Conservation (phyloP, 2,888 invertebrate species). For the Hydraecia micacea region DNA sequence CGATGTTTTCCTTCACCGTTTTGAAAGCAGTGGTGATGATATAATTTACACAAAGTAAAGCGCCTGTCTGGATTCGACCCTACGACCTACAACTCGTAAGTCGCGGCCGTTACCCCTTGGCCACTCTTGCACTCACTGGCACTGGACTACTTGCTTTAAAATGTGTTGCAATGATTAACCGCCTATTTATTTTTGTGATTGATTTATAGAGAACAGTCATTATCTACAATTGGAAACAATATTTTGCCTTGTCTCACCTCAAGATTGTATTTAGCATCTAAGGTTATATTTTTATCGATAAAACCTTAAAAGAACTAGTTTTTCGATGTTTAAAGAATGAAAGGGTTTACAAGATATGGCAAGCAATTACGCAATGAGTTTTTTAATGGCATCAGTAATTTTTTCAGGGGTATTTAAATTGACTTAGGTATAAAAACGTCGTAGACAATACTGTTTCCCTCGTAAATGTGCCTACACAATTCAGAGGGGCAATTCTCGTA, state of each 20-base stretch:
- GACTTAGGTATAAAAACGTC: background rate
- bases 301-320: background rate
- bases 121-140: too few species aligned
- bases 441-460: background rate
- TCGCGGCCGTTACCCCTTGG: too few species aligned
- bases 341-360: background rate
- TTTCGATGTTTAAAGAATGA: background rate
- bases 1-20: too few species aligned
- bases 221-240: background rate
- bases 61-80: too few species aligned
- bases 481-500: background rate
- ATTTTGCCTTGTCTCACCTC: background rate
- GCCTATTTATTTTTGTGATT: conserved; percentile 5
- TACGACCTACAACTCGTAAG: too few species aligned
- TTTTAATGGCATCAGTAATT: too few species aligned
- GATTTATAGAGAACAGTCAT: background rate
- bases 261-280: too few species aligned
- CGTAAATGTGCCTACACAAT: too few species aligned
- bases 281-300: background rate
- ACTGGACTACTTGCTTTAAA: too few species aligned
- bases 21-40: too few species aligned
- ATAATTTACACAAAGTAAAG: too few species aligned
- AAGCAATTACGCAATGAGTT: background rate
- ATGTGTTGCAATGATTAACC: too few species aligned
- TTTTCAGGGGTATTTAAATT: background rate